Percentiles rank a stretch among this genome's conserved stretches.
Conservation (phyloP, 2,797 vertebrate genomes). For the Tinamus major region DNA sequence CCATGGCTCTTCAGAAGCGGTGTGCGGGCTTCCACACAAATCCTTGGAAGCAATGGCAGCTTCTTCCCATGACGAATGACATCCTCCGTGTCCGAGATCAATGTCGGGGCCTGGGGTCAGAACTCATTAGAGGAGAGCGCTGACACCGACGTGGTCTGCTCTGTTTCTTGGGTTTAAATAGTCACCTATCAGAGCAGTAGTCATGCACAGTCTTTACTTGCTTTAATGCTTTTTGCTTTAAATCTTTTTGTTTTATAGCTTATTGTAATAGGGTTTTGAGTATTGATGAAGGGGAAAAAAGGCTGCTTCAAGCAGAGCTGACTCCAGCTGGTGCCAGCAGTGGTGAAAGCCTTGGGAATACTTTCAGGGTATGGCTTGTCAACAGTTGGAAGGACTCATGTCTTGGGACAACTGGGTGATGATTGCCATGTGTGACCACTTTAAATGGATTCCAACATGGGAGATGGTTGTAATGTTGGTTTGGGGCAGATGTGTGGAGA, state of each 20-base stretch:
- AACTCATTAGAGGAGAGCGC: constrained; percentile 46
- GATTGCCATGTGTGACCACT: not conserved
- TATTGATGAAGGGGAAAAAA: not conserved
- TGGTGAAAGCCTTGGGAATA: not conserved
- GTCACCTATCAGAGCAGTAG: not conserved
- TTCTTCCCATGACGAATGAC: not conserved
- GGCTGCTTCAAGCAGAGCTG: not conserved
- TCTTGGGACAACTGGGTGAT: not conserved
- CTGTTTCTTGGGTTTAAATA: not conserved
- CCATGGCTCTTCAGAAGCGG: not conserved
- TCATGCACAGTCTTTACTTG: not conserved
- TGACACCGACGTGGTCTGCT: constrained; percentile 1
- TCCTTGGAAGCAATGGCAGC: not conserved
- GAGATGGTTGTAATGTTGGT: not conserved
- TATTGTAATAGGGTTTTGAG: not conserved
- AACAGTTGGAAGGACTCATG: not conserved
- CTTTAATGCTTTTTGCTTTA: not conserved
- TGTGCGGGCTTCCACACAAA: not conserved
- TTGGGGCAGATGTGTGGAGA: not conserved
- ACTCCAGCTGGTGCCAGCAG: not conserved
- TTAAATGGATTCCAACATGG: not conserved
- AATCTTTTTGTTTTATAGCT: not conserved
- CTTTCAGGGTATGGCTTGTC: not conserved
- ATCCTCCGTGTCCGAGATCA: not conserved
- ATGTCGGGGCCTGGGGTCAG: not conserved